Evolutionary conservation across 1,140 invertebrate genomes (phyloP).

Genomic region (Nymphalis io): DNA sequence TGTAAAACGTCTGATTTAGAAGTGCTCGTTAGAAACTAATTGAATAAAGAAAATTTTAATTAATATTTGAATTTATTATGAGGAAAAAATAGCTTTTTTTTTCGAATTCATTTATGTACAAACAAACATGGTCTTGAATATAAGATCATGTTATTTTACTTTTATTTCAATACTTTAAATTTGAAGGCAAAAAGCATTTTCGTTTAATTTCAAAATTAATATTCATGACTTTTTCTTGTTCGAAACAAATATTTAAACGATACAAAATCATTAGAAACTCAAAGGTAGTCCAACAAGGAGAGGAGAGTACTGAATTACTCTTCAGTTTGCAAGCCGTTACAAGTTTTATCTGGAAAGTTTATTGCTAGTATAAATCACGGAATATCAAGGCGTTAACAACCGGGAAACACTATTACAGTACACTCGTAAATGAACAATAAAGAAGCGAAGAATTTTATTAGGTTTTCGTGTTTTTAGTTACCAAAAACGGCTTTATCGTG

Average conservation of each 20-base stretch:
- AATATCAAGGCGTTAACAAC: constrained; percentile 24
- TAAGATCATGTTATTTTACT: too few species aligned
- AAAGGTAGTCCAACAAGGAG: neutral
- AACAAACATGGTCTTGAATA: too few species aligned
- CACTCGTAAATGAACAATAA: constrained; percentile 15
- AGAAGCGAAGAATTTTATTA: constrained; percentile 8
- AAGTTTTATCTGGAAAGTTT: constrained; percentile 20
- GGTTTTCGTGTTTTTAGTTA: neutral
- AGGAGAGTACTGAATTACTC: neutral
- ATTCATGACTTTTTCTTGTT: too few species aligned
- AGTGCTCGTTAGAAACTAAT: too few species aligned
- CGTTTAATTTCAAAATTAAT: too few species aligned
- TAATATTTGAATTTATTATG: too few species aligned
- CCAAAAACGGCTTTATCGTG: neutral
- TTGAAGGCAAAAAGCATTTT: too few species aligned
- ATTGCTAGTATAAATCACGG: constrained; percentile 18
- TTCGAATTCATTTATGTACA: too few species aligned
- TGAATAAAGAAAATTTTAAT: too few species aligned
- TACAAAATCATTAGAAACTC: neutral
- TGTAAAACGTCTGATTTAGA: too few species aligned
- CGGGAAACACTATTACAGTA: neutral
- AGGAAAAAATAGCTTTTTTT: too few species aligned
- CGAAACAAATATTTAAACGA: neutral
- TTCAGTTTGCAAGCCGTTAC: constrained; percentile 16
- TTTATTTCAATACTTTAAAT: too few species aligned